Evolutionary conservation across 2,888 invertebrate genomes (phyloP), one percentile per base, ranked within the genome.

Genomic region (Hedychridium roseum): DNA sequence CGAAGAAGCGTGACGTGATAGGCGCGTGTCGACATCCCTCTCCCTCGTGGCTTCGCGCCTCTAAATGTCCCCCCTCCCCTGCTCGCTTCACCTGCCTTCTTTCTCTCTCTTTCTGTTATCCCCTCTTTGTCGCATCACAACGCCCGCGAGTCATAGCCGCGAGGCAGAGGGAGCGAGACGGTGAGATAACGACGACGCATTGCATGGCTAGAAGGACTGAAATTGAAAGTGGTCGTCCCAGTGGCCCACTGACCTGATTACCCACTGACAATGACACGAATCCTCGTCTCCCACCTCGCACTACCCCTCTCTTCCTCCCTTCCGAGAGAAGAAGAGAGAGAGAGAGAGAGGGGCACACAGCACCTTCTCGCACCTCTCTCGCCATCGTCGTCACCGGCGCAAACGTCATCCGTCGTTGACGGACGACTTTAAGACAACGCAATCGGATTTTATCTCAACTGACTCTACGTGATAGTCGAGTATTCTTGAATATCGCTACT

Each of bases 211-310:
- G 70, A 69, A 73, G 70, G 68, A 75, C 65, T 78, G 76, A 78
- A 78, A 78, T 74, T 74, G 78, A 78, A 78, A 76, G 76, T 77
- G 71, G 68, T 71, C 73, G 76, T 76, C 84, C 84, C 80, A 83
- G 80, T 86, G 85, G 83, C 86, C 85, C 74, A 85, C 81, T 87
- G 83, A 85, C 87, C 86, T 72, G 84, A 81, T 83, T 86, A 81
- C 83, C 82, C 82, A 81, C 70, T 81, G 81, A 81, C 81, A 81
- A 80, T 82, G 82, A 80, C 80, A 81, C 77, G 73, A 79, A 80
- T 80, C 79, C 78, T 79, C 73, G 74, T 74, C 74, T 76, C 78
- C 78, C 76, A 69, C 75, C 75, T 77, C 64, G 48, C 43, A 54
- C 60, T 58, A 50, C 47, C 53, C 41, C 58, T 64, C 55, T 60